These are phyloP conservation scores for Suncus etruscus DNA, from an alignment of 2,113 vertebrate species.

Conservation along the genomic window DNA sequence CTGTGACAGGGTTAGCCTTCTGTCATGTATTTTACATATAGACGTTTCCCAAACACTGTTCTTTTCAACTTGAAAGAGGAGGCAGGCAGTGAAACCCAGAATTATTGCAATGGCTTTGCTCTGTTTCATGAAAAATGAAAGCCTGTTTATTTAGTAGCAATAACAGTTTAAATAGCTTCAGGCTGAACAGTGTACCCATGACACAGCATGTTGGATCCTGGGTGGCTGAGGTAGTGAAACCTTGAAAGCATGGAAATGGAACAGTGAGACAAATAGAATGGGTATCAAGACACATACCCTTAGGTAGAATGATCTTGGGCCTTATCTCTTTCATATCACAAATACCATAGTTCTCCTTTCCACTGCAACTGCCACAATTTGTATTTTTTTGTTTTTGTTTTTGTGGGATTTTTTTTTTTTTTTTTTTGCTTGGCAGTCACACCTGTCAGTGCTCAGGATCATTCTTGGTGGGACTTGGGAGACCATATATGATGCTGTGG, in stretches of 20 bases:
- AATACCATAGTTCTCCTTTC: neutral
- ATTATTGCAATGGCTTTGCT: neutral
- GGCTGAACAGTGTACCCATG: slow-evolving; percentile 6
- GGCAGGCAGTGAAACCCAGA: slow-evolving; percentile 21
- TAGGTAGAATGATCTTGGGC: neutral
- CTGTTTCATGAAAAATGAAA: slow-evolving; percentile 72
- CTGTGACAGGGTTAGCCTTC: neutral
- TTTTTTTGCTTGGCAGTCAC: no score
- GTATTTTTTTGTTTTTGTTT: no score
- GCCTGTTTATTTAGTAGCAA: slow-evolving; percentile 60
- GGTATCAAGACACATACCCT: neutral
- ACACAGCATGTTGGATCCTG: slow-evolving; percentile 9
- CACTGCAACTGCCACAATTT: neutral
- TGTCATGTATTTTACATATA: neutral
- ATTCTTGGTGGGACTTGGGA: no score
- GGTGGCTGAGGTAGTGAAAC: neutral
- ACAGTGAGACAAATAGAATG: neutral
- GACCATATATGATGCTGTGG: no score
- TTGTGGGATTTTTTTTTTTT: no score
- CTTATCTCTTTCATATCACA: neutral
- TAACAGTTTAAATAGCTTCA: slow-evolving; percentile 54
- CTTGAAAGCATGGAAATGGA: neutral
- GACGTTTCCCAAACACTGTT: slow-evolving; percentile 30
- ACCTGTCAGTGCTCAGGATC: no score
- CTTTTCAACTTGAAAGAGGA: slow-evolving; percentile 35